Evolutionary conservation across 2,888 invertebrate genomes (phyloP).

Genomic region (Thalpophila matura): DNA sequence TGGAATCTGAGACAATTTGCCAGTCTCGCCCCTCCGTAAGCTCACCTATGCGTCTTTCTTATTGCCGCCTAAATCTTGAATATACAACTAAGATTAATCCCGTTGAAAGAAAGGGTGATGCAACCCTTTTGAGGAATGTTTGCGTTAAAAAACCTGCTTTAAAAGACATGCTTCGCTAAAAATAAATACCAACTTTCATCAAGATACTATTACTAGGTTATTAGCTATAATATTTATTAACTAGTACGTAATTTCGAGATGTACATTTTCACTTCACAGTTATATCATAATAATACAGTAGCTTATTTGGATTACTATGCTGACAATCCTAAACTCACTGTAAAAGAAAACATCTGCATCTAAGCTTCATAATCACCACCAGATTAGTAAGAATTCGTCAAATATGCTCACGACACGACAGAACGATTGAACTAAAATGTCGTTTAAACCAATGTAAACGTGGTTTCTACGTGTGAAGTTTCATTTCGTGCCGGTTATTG

Average conservation of each 20-base stretch:
- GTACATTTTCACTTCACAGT: neutral
- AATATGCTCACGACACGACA: constrained; percentile 30
- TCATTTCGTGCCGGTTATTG: constrained; percentile 61
- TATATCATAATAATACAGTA: neutral
- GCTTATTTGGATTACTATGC: constrained; percentile 18
- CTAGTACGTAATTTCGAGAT: neutral
- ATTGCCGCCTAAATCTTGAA: constrained; percentile 90
- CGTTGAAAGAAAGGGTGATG: constrained; percentile 88
- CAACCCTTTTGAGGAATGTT: constrained; percentile 78
- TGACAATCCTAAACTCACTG: constrained; percentile 10
- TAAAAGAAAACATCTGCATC: constrained; percentile 39
- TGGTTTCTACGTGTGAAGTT: constrained; percentile 44
- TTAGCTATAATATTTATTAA: neutral
- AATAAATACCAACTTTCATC: neutral
- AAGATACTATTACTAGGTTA: neutral
- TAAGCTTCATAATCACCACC: constrained; percentile 42
- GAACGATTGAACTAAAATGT: constrained; percentile 32
- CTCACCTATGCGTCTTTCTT: constrained; percentile 90
- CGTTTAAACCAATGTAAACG: constrained; percentile 38
- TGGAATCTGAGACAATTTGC: constrained; percentile 90
- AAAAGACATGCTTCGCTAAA: constrained; percentile 19
- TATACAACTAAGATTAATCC: constrained; percentile 90
- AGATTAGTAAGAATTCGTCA: constrained; percentile 51
- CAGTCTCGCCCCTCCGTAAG: constrained; percentile 84
- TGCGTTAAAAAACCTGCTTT: constrained; percentile 55